Percentiles rank a stretch among this genome's conserved stretches.
These are phyloP conservation scores for Sphaeridia pumilis DNA, from an alignment of 2,888 invertebrate genomes.

Conservation along the genomic window DNA sequence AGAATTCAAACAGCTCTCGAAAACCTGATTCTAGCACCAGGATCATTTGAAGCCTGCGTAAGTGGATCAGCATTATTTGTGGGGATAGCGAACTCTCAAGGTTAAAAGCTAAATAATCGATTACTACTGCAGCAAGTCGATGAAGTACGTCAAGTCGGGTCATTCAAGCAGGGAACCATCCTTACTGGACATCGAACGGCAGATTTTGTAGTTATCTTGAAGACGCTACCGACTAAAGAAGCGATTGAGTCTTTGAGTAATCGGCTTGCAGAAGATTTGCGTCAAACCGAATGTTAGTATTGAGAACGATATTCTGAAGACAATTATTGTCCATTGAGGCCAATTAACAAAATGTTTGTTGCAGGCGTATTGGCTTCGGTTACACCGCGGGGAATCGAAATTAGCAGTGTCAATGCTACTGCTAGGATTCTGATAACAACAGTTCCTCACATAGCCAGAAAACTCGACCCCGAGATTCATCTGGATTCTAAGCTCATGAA, in stretches of 20 bases:
- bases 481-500: slow-evolving; percentile 62
- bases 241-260: slow-evolving; percentile 84
- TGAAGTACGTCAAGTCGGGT: slow-evolving; percentile 92
- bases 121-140: slow-evolving; percentile 74
- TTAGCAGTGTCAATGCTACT: slow-evolving; percentile 69
- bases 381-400: slow-evolving; percentile 66
- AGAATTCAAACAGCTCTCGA: slow-evolving; percentile 91
- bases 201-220: slow-evolving; percentile 91
- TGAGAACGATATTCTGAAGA: too few relatives aligned
- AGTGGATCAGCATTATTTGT: too few relatives aligned
- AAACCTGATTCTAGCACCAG: slow-evolving; percentile 85
- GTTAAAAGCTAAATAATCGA: too few relatives aligned
- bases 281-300: slow-evolving; percentile 40
- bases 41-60: slow-evolving; percentile 88
- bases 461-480: slow-evolving; percentile 76
- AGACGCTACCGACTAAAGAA: slow-evolving; percentile 90
- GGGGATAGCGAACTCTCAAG: too few relatives aligned
- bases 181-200: slow-evolving; percentile 89
- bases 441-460: slow-evolving; percentile 77
- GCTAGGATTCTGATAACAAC: slow-evolving; percentile 88
- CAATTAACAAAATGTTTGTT: too few relatives aligned
- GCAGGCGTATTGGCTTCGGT: slow-evolving; percentile 41
- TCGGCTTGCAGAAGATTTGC: slow-evolving; percentile 72
- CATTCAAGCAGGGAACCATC: slow-evolving; percentile 97
- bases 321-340: too few relatives aligned